phyloP scores from a whole-genome alignment of 2,113 vertebrate species.

The Petaurus breviceps region DNA sequence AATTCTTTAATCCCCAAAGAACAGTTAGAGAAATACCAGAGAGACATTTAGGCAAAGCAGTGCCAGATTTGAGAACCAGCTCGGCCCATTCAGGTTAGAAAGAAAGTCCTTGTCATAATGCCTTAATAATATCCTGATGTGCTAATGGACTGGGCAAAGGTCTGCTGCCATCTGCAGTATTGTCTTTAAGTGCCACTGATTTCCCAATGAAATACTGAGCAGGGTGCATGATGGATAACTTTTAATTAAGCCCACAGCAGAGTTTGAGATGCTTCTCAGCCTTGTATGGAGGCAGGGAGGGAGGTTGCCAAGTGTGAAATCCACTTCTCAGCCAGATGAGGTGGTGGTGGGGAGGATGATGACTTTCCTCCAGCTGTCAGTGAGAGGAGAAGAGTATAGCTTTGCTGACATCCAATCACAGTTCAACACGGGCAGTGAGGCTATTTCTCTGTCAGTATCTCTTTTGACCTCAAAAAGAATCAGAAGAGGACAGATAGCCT shows the following conservation, averaged over 20 bases:
- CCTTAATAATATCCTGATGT: neutral
- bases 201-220: neutral
- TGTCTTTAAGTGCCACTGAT: neutral
- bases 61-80: neutral
- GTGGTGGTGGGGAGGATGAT: neutral
- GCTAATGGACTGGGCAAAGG: neutral
- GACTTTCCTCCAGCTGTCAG: neutral
- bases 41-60: neutral
- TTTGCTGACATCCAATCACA: conserved; percentile 51
- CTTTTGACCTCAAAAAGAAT: neutral
- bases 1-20: neutral
- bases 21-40: neutral
- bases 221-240: neutral
- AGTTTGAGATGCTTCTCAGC: neutral
- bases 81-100: neutral
- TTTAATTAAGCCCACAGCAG: neutral
- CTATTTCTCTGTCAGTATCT: neutral
- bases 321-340: neutral
- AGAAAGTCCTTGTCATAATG: neutral
- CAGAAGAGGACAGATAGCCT: neutral
- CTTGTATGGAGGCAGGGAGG: neutral
- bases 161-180: neutral
- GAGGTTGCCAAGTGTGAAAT: conserved; percentile 1
- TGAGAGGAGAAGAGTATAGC: neutral
- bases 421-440: neutral